Evolutionary conservation across 2,797 vertebrate genomes (phyloP).

Genomic region (Amblyraja radiata): DNA sequence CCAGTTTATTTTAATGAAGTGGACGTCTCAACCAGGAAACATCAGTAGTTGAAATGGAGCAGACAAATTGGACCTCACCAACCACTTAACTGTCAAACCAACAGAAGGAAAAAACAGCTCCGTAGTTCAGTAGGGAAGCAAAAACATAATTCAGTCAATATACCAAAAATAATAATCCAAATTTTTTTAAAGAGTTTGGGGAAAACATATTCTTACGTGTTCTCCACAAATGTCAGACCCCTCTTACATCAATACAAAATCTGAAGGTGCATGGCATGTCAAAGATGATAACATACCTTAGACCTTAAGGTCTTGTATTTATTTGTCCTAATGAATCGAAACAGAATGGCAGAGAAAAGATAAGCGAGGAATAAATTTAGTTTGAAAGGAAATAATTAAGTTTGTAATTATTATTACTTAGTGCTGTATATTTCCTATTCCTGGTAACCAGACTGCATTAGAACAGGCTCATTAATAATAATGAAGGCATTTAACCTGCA

Average conservation of each 20-base stretch:
- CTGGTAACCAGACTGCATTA: slow-evolving; percentile 68
- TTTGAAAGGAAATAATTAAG: slow-evolving; percentile 74
- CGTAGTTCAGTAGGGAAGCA: neutral
- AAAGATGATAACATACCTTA: neutral
- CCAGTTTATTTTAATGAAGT: neutral
- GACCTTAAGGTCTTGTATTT: neutral
- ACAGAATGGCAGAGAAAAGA: neutral
- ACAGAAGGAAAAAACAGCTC: neutral
- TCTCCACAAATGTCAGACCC: too few relatives aligned
- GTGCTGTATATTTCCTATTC: slow-evolving; percentile 57
- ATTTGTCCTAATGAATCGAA: neutral
- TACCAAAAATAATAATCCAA: neutral
- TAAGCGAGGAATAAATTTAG: slow-evolving; percentile 61
- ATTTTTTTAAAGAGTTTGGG: neutral
- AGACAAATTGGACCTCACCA: neutral
- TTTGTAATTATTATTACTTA: slow-evolving; percentile 74
- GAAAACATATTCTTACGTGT: neutral
- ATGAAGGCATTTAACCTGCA: slow-evolving; percentile 75
- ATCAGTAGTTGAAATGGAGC: neutral
- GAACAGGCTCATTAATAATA: slow-evolving; percentile 79
- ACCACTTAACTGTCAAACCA: neutral
- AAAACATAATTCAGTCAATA: neutral
- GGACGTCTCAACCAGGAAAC: neutral
- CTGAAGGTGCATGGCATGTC: neutral
- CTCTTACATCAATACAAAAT: too few relatives aligned